phyloP scores from a whole-genome alignment of 2,113 vertebrate species.

The Trogon surrucura region DNA sequence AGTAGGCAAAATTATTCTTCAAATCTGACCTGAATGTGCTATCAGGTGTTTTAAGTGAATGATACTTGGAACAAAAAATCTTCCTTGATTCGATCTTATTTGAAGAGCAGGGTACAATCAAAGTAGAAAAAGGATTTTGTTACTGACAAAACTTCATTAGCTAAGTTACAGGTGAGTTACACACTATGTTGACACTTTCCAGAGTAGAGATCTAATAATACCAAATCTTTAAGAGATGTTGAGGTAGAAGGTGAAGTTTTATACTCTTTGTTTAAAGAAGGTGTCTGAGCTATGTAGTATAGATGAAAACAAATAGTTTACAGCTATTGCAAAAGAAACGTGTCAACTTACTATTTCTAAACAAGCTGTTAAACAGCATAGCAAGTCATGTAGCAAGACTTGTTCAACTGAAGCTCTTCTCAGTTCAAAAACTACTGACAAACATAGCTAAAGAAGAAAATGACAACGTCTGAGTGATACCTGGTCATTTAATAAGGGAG shows the following conservation, averaged over 20 bases:
- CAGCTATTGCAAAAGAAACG: not conserved
- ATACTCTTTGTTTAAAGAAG: not conserved
- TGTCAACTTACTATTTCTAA: not conserved
- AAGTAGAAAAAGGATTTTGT: not conserved
- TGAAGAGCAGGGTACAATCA: not conserved
- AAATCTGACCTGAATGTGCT: not conserved
- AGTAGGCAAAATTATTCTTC: not conserved
- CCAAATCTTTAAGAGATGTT: not conserved
- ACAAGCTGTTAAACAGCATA: not conserved
- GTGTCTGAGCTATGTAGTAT: not conserved
- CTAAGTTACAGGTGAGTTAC: rapidly evolving
- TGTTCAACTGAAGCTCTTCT: not conserved
- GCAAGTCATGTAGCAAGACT: not conserved
- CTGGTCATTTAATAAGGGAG: not conserved
- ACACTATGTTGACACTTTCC: rapidly evolving
- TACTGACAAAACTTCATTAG: not conserved
- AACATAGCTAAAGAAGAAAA: not conserved
- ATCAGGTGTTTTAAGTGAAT: not conserved
- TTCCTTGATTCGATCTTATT: not conserved
- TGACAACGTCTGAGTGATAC: not conserved
- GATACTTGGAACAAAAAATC: not conserved
- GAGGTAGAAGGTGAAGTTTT: not conserved
- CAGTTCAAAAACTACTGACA: not conserved
- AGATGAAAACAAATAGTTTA: not conserved
- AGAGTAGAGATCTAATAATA: not conserved